These are phyloP conservation scores for Melierax canorus DNA, from an alignment of 2,113 vertebrate species.

Conservation along the genomic window DNA sequence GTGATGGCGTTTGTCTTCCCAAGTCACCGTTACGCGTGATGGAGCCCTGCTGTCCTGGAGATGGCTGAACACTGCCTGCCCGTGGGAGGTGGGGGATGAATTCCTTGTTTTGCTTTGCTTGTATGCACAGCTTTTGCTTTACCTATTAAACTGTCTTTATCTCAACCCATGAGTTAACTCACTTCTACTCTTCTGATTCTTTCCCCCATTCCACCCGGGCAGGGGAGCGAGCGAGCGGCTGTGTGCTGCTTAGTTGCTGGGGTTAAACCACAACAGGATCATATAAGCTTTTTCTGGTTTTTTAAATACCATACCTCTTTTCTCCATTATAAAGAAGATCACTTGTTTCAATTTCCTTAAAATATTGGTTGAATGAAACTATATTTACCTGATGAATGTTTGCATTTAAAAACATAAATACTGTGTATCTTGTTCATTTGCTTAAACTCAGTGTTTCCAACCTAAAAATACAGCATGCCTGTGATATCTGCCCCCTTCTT, in stretches of 20 bases:
- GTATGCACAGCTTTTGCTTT: accelerated
- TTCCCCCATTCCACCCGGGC: no score
- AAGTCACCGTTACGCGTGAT: no score
- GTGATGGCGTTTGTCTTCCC: no score
- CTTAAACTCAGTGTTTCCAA: background rate
- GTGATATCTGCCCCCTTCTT: background rate
- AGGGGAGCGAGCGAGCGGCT: no score
- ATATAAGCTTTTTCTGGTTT: background rate
- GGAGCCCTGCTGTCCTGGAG: no score
- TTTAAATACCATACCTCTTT: background rate
- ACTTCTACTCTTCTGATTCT: no score
- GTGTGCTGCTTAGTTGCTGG: no score
- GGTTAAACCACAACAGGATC: background rate
- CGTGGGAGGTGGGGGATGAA: no score
- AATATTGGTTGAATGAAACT: background rate
- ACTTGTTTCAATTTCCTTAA: background rate
- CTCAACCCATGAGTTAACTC: no score
- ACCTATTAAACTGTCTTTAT: no score
- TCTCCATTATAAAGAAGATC: background rate
- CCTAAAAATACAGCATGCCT: background rate
- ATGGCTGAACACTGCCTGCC: no score
- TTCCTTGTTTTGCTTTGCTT: no score
- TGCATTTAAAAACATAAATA: background rate
- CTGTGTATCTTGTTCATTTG: background rate
- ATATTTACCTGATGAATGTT: background rate